Base-by-base conservation (phyloP, 2,113 vertebrate species). In the Tretioscincus oriximinensis region DNA sequence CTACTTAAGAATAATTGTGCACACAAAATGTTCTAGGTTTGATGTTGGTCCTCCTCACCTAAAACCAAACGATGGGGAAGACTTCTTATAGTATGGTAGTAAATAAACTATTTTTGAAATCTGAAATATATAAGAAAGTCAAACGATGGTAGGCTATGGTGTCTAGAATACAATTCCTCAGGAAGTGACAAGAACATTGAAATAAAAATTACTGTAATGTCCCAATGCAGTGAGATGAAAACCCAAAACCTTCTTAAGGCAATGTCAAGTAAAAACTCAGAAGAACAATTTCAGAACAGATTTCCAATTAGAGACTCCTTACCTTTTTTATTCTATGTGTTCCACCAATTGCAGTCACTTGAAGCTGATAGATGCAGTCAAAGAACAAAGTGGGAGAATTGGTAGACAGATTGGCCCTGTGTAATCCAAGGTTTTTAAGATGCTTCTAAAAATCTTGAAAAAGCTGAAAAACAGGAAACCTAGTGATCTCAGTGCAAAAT, bases 401-500 rank as follows among this genome's bases (percentile, higher is more conserved):
- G 26, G 14, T 64, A 35, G 14, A 20, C 64, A 79, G 77, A 79
- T 29, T 24, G 22, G 24, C 69, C 66, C 45, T n/a, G 65, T 35
- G 28, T 51, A 63, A 80, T 64, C 82, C n/a, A 63, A 70, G 29
- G 77, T 16, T 75, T 63, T 47, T 69, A 41, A 31, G 69, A 63
- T 29, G 24, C 65, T 76, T 66, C 65, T 64, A 58, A 84, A 29
- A 84, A 70, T 63, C 78, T 51, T 64, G 54, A 72, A 84, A 74
- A 84, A 1, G 22, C 26, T 70, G 47, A 70, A 51, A 63, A 84
- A 80, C 65, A 70, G 65, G 65, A 74, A 75, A 72, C 22, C 51
- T 61, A 70, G 22, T 71, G 73, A 63, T 84, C 41, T 80, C 69
- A 78, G 81, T 78, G 61, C 61, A 71, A 73, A 77, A 77, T 29